Evolutionary conservation across 2,797 vertebrate genomes (phyloP).

Genomic region (Mus minutoides): DNA sequence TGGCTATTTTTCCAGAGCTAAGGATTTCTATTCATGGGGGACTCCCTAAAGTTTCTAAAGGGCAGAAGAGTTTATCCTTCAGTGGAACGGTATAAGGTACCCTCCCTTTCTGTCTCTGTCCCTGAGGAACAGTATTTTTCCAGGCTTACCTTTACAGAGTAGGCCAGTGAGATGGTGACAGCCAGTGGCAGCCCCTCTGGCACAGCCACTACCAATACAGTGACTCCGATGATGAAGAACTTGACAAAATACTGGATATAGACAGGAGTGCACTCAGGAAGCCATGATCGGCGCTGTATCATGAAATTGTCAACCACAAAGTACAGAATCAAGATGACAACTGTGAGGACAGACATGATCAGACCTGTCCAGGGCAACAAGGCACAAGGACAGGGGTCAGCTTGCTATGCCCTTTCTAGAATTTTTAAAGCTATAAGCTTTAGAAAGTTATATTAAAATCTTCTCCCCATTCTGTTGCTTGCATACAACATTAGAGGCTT

Average conservation of each 20-base stretch:
- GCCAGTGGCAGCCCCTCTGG: slow-evolving; percentile 97
- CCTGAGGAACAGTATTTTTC: fast-evolving
- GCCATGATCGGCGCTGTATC: slow-evolving; percentile 91
- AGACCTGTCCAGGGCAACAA: slow-evolving; percentile 89
- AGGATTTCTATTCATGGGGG: not conserved
- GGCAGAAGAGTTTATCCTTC: not conserved
- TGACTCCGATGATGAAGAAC: slow-evolving; percentile 99
- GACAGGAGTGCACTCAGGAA: slow-evolving; percentile 94
- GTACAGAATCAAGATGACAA: slow-evolving; percentile 96
- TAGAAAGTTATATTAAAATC: not conserved
- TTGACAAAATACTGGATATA: slow-evolving; percentile 99
- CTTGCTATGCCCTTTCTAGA: not conserved
- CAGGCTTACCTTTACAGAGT: slow-evolving; percentile 95
- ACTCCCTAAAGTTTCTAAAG: not conserved
- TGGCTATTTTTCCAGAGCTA: not conserved
- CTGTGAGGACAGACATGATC: slow-evolving; percentile 96
- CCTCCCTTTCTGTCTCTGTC: not conserved
- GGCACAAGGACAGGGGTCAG: not conserved
- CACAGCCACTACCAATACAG: slow-evolving; percentile 97
- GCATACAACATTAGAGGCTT: not conserved
- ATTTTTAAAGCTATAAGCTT: not conserved
- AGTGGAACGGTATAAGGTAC: not conserved
- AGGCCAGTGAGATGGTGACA: slow-evolving; percentile 98
- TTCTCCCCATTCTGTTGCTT: not conserved
- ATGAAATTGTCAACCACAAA: slow-evolving; percentile 96